Conservation (phyloP, 2,797 vertebrate species). For the Stomatorhinus walkeri region DNA sequence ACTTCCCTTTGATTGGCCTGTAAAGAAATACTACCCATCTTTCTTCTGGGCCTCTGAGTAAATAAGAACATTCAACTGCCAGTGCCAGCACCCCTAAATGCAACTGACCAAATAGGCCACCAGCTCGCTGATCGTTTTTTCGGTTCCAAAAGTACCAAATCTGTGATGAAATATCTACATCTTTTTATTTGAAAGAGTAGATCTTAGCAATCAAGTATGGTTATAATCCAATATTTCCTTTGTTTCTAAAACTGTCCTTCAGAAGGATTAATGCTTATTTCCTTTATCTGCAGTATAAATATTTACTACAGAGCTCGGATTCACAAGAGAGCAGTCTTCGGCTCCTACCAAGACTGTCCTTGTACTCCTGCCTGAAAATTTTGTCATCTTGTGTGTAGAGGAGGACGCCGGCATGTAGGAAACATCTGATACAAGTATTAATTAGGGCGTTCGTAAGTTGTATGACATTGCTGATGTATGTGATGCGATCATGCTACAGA, state of each 20-base stretch:
- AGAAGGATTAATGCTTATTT: neutral
- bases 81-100: neutral
- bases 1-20: neutral
- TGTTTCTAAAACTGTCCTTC: neutral
- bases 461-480: neutral
- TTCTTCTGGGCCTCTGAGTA: neutral
- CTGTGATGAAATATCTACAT: neutral
- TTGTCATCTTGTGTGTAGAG: neutral
- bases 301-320: neutral
- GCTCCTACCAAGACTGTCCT: neutral
- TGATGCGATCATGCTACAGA: neutral
- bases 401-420: neutral
- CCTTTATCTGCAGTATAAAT: neutral
- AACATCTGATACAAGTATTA: neutral
- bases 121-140: neutral
- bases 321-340: neutral
- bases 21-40: neutral
- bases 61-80: neutral
- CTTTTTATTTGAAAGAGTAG: neutral
- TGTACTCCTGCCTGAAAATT: neutral
- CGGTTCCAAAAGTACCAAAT: neutral
- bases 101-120: neutral
- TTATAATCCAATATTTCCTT: neutral
- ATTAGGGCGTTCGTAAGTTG: neutral
- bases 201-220: conserved; percentile 1